Percentiles rank a stretch among this genome's conserved stretches.
Conservation (phyloP, 2,797 vertebrate genomes). For the Falco berigora region DNA sequence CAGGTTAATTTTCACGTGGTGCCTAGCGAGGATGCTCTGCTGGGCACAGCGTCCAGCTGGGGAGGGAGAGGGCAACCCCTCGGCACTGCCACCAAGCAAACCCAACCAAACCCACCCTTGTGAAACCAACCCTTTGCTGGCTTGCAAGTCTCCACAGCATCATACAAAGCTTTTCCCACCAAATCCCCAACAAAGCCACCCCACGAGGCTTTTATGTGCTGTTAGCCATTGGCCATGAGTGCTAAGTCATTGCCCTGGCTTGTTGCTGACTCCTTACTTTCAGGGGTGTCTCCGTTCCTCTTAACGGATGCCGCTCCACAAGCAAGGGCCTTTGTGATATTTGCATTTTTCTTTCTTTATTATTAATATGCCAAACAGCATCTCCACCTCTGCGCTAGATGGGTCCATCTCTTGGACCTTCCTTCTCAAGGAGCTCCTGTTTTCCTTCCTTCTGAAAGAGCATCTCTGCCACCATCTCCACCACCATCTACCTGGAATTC, state of each 20-base stretch:
- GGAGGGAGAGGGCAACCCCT: not conserved
- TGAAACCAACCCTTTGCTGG: not conserved
- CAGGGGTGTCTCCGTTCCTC: accelerated
- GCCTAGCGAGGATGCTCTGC: not conserved
- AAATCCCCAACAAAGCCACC: not conserved
- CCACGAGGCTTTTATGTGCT: accelerated
- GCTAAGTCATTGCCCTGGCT: not conserved
- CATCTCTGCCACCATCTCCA: not conserved
- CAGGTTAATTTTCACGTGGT: not conserved
- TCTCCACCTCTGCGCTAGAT: not conserved
- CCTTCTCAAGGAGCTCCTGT: not conserved
- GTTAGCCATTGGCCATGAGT: accelerated
- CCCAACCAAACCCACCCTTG: not conserved
- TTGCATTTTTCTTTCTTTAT: not conserved
- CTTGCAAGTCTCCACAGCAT: too few species aligned
- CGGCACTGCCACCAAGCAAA: not conserved
- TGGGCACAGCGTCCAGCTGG: accelerated
- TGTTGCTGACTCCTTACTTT: not conserved
- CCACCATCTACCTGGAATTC: not conserved
- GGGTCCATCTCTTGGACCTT: not conserved
- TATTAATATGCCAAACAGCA: not conserved
- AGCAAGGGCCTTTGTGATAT: not conserved
- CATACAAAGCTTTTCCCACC: not conserved
- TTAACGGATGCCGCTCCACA: not conserved
- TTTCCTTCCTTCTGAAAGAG: not conserved